These are phyloP conservation scores for Colaptes auratus DNA, from an alignment of 2,113 vertebrate genomes.

Conservation along the genomic window DNA sequence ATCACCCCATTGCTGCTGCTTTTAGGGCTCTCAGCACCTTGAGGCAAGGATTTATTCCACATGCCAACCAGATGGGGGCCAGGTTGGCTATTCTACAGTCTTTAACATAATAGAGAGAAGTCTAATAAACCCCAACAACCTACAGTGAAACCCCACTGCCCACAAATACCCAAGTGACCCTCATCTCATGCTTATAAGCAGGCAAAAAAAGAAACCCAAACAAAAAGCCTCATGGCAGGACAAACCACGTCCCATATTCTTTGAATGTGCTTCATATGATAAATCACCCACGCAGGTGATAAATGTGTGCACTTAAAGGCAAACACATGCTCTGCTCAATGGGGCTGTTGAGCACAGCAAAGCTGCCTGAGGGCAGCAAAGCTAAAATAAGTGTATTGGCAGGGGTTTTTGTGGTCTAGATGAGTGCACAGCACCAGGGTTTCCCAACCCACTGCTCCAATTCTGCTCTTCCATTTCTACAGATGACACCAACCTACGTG, in stretches of 20 bases:
- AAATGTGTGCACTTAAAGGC: slow-evolving; percentile 3
- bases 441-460: not conserved
- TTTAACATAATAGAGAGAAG: not conserved
- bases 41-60: not conserved
- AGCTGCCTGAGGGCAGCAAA: not conserved
- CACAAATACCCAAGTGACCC: not conserved
- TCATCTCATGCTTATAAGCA: fast-evolving
- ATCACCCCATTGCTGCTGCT: not conserved
- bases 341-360: not conserved
- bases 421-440: not conserved
- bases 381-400: not conserved
- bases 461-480: not conserved
- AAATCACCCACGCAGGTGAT: slow-evolving; percentile 33
- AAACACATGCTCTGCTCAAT: not conserved
- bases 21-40: not conserved
- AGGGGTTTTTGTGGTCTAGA: not conserved
- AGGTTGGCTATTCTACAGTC: not conserved
- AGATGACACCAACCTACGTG: too few species aligned
- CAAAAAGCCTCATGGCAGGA: not conserved
- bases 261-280: not conserved
- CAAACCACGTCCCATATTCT: not conserved
- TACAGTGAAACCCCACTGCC: not conserved
- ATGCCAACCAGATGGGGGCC: not conserved
- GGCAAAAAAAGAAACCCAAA: not conserved
- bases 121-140: not conserved